Percentiles rank a stretch among this genome's conserved stretches.
Conservation (phyloP, 2,888 invertebrate species). For the Myopa testacea region DNA sequence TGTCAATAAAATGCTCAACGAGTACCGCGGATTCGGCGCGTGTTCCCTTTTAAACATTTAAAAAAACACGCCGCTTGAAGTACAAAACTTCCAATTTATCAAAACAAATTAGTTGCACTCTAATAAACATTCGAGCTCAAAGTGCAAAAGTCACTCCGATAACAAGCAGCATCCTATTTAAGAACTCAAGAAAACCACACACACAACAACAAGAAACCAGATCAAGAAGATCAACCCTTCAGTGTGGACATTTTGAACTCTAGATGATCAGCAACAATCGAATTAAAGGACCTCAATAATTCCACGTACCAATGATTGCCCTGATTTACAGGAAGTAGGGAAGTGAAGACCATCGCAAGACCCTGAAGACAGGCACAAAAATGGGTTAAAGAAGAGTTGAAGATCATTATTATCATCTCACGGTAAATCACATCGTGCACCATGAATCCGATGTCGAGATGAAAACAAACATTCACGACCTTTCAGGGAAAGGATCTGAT, state of each 20-base stretch:
- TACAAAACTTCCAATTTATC: constrained; percentile 17
- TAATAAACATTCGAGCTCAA: constrained; percentile 21
- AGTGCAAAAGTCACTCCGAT: constrained; percentile 62
- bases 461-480: constrained; percentile 38
- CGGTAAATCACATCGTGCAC: constrained; percentile 29
- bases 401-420: constrained; percentile 52
- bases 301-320: constrained; percentile 57
- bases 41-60: neutral
- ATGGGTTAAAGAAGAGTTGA: constrained; percentile 57
- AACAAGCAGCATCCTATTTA: constrained; percentile 54
- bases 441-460: neutral
- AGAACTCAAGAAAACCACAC: constrained; percentile 49
- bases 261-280: constrained; percentile 43
- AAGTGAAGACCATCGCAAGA: constrained; percentile 47
- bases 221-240: constrained; percentile 60
- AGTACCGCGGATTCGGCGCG: neutral
- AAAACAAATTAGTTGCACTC: constrained; percentile 26
- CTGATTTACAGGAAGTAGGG: constrained; percentile 50
- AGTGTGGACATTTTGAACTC: constrained; percentile 58
- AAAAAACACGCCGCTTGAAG: neutral
- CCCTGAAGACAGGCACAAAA: constrained; percentile 40
- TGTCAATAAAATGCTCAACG: too few species aligned
- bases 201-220: constrained; percentile 41
- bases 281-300: constrained; percentile 57
- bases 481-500: constrained; percentile 36